Evolutionary conservation across 2,797 vertebrate species (phyloP), one percentile per base, ranked within the genome.

Genomic region (Coregonus ussuriensis): DNA sequence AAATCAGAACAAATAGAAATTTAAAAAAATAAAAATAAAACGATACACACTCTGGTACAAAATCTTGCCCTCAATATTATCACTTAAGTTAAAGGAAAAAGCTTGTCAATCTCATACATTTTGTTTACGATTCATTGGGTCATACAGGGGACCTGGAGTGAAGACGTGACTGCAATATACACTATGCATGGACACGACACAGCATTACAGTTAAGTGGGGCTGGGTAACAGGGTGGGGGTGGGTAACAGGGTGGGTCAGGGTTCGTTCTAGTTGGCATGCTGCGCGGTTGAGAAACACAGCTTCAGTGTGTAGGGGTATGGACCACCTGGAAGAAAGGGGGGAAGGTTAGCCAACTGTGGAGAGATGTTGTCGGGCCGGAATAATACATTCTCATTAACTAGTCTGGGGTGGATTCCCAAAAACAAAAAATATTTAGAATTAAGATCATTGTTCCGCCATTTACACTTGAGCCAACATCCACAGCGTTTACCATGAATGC

Each of bases 281-380:
- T 98, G 97, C 72, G 96, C 96, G 0, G 97, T 98, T 21, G 96
- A 98, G 93, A 97, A 98, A 90, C 97, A 98, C 91, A 98, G 88
- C 91, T 98, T 98, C 86, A 98, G 94, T 71, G 97, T 98, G 87
- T 97, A 98, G 0, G 97, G 97, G 82, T 98, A 98, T 4, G 96
- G 96, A 62, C 97, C 96, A 89, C 95, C 96, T 98, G 66, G 56
- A 85, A 4, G 66, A 4, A 74, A 2, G 15, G n/a, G 2, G 31
- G 4, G 3, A 7, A 15, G 56, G 16, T 37, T 67, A 62, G 18
- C 16, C 1, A 35, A 25, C 25, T 54, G 41, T 47, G 59, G 52
- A 1, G 4, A 16, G 18, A 35, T 3, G 31, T 7, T 21, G 11
- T 41, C 4, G 7, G 7, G 7, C 4, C 59, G 3, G 59, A 63